A percentile compares a stretch with the other conserved stretches of the same genome.
These are phyloP conservation scores for Chelon auratus DNA, from an alignment of 2,797 vertebrate species.

Conservation along the genomic window DNA sequence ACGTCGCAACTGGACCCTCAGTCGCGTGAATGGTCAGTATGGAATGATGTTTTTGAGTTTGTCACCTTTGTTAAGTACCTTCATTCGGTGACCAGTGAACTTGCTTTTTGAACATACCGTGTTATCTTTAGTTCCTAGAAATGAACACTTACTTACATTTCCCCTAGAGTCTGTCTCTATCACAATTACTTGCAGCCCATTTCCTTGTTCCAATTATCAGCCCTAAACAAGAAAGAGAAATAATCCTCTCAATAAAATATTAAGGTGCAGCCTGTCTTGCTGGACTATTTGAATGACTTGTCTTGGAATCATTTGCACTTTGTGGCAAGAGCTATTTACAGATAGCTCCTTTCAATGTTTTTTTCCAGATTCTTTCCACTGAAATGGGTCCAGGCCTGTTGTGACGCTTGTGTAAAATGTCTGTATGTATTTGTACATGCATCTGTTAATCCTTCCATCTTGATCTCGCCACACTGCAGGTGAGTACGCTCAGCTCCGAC, in stretches of 20 bases:
- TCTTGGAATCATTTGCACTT: background rate
- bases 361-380: background rate
- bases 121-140: background rate
- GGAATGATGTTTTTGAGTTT: background rate
- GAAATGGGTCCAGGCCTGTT: background rate
- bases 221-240: background rate
- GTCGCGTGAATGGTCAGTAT: slow-evolving; percentile 87
- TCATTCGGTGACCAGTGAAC: background rate
- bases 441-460: slow-evolving; percentile 2
- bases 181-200: background rate
- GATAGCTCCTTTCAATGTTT: background rate
- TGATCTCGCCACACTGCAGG: slow-evolving; percentile 77
- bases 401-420: background rate
- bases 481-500: slow-evolving; percentile 91
- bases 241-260: background rate
- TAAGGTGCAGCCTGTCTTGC: background rate
- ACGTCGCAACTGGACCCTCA: slow-evolving; percentile 95
- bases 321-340: background rate
- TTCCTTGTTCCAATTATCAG: background rate
- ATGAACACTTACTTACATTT: background rate
- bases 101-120: background rate
- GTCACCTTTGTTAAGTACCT: background rate
- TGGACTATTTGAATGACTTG: background rate
- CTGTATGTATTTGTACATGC: background rate
- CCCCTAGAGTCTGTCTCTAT: background rate